Conservation (phyloP, 2,113 vertebrate genomes). For the Tupaia chinensis region DNA sequence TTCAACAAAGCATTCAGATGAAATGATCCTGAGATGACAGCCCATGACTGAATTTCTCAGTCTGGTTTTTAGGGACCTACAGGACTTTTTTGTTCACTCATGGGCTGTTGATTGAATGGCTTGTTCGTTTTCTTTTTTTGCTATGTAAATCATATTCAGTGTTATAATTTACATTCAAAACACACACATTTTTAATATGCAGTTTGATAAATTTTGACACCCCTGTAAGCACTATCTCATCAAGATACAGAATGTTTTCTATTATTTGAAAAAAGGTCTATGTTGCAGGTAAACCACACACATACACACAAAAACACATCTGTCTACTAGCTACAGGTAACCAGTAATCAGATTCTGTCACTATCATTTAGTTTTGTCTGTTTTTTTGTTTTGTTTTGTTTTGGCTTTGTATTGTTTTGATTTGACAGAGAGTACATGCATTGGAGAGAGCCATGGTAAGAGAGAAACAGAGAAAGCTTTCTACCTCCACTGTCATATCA, state of each 20-base stretch:
- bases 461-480: too few species aligned
- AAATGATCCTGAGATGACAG: not conserved
- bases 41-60: not conserved
- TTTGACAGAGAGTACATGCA: too few species aligned
- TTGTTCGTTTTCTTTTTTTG: not conserved
- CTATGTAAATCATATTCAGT: constrained; percentile 16
- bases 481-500: too few species aligned
- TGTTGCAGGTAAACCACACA: not conserved
- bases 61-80: not conserved
- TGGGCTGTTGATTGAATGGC: not conserved
- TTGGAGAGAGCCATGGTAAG: too few species aligned
- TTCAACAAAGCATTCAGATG: not conserved
- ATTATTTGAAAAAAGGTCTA: not conserved
- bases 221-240: not conserved
- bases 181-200: not conserved
- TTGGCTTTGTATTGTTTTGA: too few species aligned
- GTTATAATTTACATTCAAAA: constrained; percentile 17
- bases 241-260: not conserved
- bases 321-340: not conserved
- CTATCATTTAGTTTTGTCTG: not conserved
- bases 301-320: not conserved
- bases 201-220: not conserved
- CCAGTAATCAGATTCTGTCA: not conserved
- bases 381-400: too few species aligned
- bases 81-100: not conserved